Evolutionary conservation across 2,888 invertebrate genomes (phyloP), one percentile per base, ranked within the genome.

Genomic region (Holacanthella duospinosa): DNA sequence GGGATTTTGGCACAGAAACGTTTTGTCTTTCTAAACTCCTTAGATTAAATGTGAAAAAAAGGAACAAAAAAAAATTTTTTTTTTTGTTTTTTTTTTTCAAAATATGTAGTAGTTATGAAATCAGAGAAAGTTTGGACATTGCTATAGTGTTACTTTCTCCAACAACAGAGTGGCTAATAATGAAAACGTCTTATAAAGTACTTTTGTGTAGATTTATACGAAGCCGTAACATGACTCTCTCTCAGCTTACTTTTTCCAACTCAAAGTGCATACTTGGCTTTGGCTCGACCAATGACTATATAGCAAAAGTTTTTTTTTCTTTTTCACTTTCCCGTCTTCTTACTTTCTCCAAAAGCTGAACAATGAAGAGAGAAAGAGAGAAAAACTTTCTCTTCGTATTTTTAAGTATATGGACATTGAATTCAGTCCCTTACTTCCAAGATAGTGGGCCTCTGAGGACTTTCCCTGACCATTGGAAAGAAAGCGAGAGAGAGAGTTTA

Each of bases 111-210:
- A n/a, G n/a, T n/a, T n/a, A n/a, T n/a, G n/a, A n/a, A n/a, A n/a
- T n/a, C n/a, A n/a, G n/a, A n/a, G n/a, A n/a, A n/a, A n/a, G n/a
- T n/a, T n/a, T n/a, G n/a, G n/a, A n/a, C n/a, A n/a, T n/a, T n/a
- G n/a, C n/a, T n/a, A n/a, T n/a, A n/a, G n/a, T n/a, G n/a, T n/a
- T n/a, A n/a, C 16, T 48, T 16, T 16, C n/a, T 21, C 48, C 48
- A 21, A 48, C 48, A 48, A 48, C 48, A 21, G n/a, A 48, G 48
- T 48, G 48, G 48, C 48, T 48, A 48, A 48, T 48, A 48, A 48
- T 48, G 48, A 48, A 48, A 48, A 48, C 48, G 48, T 48, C 48
- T 48, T 48, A 9, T 48, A 48, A 48, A 48, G 48, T 48, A 48
- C 48, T 48, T 48, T 21, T 16, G 16, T 48, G 19, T 21, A 48